These are phyloP conservation scores for Myocastor coypus DNA, from an alignment of 2,113 vertebrate species.

Conservation along the genomic window DNA sequence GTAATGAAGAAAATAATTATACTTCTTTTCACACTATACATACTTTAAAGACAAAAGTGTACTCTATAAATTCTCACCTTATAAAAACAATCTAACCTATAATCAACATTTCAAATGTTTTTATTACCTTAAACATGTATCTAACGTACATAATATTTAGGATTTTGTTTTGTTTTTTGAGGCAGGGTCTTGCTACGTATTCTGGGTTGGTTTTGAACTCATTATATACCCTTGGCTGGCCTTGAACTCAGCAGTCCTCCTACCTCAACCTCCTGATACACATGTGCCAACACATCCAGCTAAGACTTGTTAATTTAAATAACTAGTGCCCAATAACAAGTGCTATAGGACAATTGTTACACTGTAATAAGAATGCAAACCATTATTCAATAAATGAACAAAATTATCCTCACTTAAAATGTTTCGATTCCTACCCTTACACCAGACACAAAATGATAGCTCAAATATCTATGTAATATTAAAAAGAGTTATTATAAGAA, in stretches of 20 bases:
- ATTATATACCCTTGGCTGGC: background rate
- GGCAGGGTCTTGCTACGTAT: background rate
- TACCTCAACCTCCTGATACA: background rate
- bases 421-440: background rate
- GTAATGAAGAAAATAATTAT: slow-evolving; percentile 21
- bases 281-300: background rate
- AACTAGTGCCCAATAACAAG: slow-evolving; percentile 31
- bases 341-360: background rate
- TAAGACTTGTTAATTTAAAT: slow-evolving; percentile 7
- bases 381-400: background rate
- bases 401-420: slow-evolving; percentile 13
- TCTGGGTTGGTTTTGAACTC: background rate
- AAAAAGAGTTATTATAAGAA: background rate
- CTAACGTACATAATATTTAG: slow-evolving; percentile 20
- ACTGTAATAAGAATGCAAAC: slow-evolving; percentile 24
- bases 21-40: slow-evolving; percentile 4
- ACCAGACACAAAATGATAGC: slow-evolving; percentile 37
- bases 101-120: background rate
- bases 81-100: slow-evolving; percentile 34
- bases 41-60: background rate
- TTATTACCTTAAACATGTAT: slow-evolving; percentile 31
- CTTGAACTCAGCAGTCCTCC: background rate
- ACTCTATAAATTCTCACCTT: slow-evolving; percentile 33
- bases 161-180: background rate
- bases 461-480: background rate